These are phyloP conservation scores for Limnephilus auricula DNA, from an alignment of 2,888 invertebrate species.

Conservation along the genomic window DNA sequence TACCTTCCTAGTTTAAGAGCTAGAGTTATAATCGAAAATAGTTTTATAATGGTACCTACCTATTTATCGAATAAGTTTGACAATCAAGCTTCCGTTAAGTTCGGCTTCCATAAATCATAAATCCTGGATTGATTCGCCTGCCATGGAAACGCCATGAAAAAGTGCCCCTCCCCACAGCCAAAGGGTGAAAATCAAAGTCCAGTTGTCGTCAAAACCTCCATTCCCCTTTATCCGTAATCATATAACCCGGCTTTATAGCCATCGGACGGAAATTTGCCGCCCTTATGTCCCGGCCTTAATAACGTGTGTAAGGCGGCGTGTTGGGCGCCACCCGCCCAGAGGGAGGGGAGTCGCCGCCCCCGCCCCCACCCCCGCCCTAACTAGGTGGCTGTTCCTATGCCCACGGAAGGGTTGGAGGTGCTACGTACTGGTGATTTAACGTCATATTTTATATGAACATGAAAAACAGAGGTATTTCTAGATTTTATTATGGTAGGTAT, in stretches of 20 bases:
- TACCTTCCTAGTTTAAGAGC: too few relatives aligned
- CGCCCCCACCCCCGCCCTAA: slow-evolving; percentile 32
- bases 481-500: background rate
- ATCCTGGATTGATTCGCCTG: slow-evolving; percentile 26
- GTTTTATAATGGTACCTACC: too few relatives aligned
- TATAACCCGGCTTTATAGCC: slow-evolving; percentile 66
- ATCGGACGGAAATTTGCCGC: slow-evolving; percentile 65
- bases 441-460: background rate
- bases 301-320: slow-evolving; percentile 64
- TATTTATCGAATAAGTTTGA: background rate
- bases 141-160: slow-evolving; percentile 47
- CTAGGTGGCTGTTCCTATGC: slow-evolving; percentile 14
- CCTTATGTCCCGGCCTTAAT: slow-evolving; percentile 63
- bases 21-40: too few relatives aligned
- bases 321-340: slow-evolving; percentile 49
- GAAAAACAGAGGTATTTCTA: slow-evolving; percentile 2
- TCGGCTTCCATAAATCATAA: slow-evolving; percentile 39
- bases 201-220: slow-evolving; percentile 58
- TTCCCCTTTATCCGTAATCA: slow-evolving; percentile 66
- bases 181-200: slow-evolving; percentile 65
- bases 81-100: slow-evolving; percentile 9
- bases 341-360: background rate
- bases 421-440: background rate
- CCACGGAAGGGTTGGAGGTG: slow-evolving; percentile 8
- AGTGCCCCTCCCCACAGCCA: slow-evolving; percentile 14